Base-by-base conservation (phyloP, 2,797 vertebrate genomes). In the Pseudomugil tenellus region DNA sequence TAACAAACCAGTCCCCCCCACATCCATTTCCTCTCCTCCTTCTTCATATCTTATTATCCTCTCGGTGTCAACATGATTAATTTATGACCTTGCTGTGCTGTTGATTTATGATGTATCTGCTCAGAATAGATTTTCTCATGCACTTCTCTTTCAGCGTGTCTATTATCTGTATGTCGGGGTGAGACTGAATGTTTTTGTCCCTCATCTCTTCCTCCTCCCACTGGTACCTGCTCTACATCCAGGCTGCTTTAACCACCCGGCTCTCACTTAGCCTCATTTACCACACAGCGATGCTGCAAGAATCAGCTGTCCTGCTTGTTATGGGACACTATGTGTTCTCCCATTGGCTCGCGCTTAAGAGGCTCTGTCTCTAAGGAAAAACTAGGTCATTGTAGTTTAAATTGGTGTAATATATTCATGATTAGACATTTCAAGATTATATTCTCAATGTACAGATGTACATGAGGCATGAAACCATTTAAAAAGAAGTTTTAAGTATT, bases 251-350 rank as follows among this genome's bases (percentile, higher is more conserved):
- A 60, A 31, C 67, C 54, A 65, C 59, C n/a, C 19, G 51, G 67
- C 51, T 21, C 56, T 57, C 28, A 32, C 69, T 76, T 57, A 46
- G 52, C 49, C 46, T 63, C 10, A 5, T 77, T 79, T 53, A 58
- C 70, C 37, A 54, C 28, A 34, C 6, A 2, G 58, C 16, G 43
- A 41, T 8, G 37, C 43, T 70, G 53, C 39, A 59, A 13, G 46
- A 49, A 13, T 81, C 19, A 43, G 41, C 41, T 43, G 39, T 41
- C 71, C 39, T 59, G 26, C 57, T 54, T 58, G 17, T 76, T 62
- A 8, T 28, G 37, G 72, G 74, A 67, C 54, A 14, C 55, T 2
- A 2, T 43, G 63, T 11, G 49, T 17, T 25, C 41, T 68, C 41
- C 61, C 23, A n/a, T 58, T 41, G 5, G 53, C 66, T 67, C 41